Evolutionary conservation across 2,797 vertebrate species (phyloP).

Genomic region (Trachops cirrhosus): DNA sequence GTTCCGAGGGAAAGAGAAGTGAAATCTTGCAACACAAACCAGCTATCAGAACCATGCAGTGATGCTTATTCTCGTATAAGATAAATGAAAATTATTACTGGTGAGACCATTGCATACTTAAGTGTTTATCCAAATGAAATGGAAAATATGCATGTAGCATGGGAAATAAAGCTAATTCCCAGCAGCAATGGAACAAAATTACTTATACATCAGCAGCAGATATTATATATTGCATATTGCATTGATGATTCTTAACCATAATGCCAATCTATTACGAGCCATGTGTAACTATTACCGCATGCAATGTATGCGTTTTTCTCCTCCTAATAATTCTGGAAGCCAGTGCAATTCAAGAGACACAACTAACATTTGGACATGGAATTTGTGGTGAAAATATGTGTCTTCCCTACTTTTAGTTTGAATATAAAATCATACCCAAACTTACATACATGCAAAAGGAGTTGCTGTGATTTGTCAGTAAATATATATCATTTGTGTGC

Average conservation of each 20-base stretch:
- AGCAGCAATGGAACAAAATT: constrained; percentile 36
- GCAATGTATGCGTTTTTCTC: constrained; percentile 11
- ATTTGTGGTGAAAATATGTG: background rate
- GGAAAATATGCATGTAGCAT: constrained; percentile 20
- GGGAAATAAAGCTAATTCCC: constrained; percentile 45
- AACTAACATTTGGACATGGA: background rate
- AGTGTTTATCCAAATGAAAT: constrained; percentile 49
- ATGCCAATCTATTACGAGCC: background rate
- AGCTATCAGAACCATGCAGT: background rate
- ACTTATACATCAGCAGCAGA: background rate
- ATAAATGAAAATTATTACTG: constrained; percentile 50
- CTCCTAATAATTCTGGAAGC: constrained; percentile 21
- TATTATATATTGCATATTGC: constrained; percentile 29
- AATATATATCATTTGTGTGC: background rate
- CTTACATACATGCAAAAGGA: background rate
- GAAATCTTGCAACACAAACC: constrained; percentile 36
- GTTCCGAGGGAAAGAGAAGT: constrained; percentile 12
- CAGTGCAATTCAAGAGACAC: background rate
- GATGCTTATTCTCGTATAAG: background rate
- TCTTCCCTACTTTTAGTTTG: background rate
- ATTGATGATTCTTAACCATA: constrained; percentile 36
- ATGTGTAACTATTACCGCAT: background rate
- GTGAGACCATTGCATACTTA: background rate
- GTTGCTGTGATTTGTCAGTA: background rate
- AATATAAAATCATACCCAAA: constrained; percentile 1